Percentiles rank a stretch among this genome's conserved stretches.
Evolutionary conservation across 2,797 vertebrate species (phyloP).

Genomic region (Graptemys geographica): DNA sequence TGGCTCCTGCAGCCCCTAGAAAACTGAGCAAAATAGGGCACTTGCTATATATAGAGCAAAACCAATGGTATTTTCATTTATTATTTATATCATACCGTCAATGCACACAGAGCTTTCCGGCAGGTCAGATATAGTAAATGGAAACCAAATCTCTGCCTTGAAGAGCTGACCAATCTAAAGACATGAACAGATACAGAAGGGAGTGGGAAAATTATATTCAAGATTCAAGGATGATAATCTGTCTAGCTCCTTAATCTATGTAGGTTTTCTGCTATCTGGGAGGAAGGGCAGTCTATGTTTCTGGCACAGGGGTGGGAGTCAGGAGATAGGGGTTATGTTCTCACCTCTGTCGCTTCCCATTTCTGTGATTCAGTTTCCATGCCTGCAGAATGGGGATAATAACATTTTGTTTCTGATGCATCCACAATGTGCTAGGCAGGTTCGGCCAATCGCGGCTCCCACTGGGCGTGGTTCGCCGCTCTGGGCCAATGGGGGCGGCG

Average conservation of each 20-base stretch:
- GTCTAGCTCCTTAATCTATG: conserved; percentile 53
- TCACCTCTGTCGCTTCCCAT: conserved; percentile 23
- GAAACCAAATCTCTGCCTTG: conserved; percentile 58
- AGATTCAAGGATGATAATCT: conserved; percentile 22
- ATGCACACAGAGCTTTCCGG: conserved; percentile 59
- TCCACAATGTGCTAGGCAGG: background rate
- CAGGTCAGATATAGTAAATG: conserved; percentile 66
- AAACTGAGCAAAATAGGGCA: conserved; percentile 69
- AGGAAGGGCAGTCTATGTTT: conserved; percentile 15
- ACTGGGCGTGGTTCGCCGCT: too few relatives aligned
- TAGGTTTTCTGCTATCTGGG: conserved; percentile 31
- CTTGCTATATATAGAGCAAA: conserved; percentile 75
- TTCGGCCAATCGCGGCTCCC: too few relatives aligned
- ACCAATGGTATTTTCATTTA: conserved; percentile 65
- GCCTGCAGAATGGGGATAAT: conserved; percentile 1
- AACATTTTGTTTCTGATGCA: background rate
- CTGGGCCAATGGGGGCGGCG: too few relatives aligned
- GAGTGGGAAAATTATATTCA: conserved; percentile 37
- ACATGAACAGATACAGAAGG: conserved; percentile 53
- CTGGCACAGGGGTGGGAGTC: conserved; percentile 33
- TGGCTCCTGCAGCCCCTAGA: conserved; percentile 64
- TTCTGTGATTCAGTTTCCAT: conserved; percentile 18
- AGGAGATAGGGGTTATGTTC: conserved; percentile 26
- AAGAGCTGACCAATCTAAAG: conserved; percentile 60
- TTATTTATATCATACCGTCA: conserved; percentile 76